phyloP scores from a whole-genome alignment of 35 echinoderm and acorn worm genomes.

The Anneissia japonica region DNA sequence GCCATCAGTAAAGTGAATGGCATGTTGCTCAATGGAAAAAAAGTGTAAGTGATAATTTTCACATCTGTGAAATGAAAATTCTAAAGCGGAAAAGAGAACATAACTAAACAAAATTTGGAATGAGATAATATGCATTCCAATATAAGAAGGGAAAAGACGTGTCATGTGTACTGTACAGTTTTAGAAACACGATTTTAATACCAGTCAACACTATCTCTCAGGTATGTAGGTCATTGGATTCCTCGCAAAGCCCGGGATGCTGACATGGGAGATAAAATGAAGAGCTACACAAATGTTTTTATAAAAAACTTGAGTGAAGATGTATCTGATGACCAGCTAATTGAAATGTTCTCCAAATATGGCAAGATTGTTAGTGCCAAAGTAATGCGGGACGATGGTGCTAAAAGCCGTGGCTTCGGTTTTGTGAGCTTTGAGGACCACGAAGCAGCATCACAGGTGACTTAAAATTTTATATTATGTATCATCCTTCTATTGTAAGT shows the following conservation, averaged over 20 bases:
- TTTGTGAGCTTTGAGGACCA: constrained; percentile 14
- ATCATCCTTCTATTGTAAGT: too few species aligned
- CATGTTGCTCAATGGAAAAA: constrained; percentile 3
- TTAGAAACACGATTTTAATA: background rate
- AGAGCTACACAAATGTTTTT: constrained; percentile 1
- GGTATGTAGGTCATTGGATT: background rate
- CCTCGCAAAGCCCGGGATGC: background rate
- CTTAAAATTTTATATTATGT: too few species aligned
- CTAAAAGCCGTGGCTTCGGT: background rate
- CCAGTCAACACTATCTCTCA: background rate
- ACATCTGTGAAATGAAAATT: background rate
- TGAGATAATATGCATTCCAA: background rate
- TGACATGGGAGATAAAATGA: background rate
- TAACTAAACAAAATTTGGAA: background rate
- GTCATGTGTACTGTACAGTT: background rate
- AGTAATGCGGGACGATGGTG: constrained; percentile 4
- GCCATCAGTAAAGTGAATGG: constrained; percentile 6
- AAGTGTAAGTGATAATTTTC: background rate
- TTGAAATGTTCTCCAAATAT: background rate
- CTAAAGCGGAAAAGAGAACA: background rate
- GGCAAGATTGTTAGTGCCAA: background rate
- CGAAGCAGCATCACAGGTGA: background rate
- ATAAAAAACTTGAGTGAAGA: background rate
- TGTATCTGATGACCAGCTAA: background rate
- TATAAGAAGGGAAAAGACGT: background rate